These are phyloP conservation scores for Asbolus verrucosus DNA, from an alignment of 1,140 invertebrate species.

Conservation along the genomic window DNA sequence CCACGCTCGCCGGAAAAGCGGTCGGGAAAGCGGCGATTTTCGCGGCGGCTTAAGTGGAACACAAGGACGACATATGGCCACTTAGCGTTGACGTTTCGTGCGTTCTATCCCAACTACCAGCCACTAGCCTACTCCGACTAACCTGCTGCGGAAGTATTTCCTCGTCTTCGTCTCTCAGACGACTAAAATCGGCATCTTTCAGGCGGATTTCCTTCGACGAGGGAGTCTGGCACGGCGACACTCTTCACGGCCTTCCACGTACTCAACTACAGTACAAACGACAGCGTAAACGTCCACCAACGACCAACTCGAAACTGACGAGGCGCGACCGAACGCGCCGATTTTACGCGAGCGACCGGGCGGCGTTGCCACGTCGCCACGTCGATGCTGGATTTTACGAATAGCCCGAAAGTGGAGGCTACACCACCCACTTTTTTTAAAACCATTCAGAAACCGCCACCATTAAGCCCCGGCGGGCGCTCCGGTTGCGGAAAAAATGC, in stretches of 20 bases:
- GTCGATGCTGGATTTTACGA: constrained; percentile 14
- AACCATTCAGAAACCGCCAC: background rate
- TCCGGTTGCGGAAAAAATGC: too few species aligned
- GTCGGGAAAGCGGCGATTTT: too few species aligned
- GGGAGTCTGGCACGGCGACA: background rate
- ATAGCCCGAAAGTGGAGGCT: background rate
- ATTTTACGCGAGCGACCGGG: background rate
- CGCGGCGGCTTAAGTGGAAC: constrained; percentile 31
- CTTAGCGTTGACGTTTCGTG: constrained; percentile 20
- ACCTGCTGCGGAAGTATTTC: too few species aligned
- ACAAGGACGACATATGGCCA: constrained; percentile 45
- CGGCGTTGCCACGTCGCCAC: constrained; percentile 12
- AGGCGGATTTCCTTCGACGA: too few species aligned
- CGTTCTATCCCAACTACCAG: too few species aligned
- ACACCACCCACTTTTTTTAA: background rate
- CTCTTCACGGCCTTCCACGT: background rate
- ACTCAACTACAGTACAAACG: background rate
- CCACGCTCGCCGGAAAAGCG: too few species aligned
- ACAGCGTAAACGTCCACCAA: constrained; percentile 28
- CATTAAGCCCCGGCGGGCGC: too few species aligned
- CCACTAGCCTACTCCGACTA: too few species aligned
- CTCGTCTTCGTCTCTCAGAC: too few species aligned
- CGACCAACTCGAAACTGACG: constrained; percentile 28
- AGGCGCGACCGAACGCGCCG: background rate
- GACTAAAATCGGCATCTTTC: too few species aligned